Base-by-base conservation (phyloP, 2,113 vertebrate species). In the Ageneiosus marmoratus region DNA sequence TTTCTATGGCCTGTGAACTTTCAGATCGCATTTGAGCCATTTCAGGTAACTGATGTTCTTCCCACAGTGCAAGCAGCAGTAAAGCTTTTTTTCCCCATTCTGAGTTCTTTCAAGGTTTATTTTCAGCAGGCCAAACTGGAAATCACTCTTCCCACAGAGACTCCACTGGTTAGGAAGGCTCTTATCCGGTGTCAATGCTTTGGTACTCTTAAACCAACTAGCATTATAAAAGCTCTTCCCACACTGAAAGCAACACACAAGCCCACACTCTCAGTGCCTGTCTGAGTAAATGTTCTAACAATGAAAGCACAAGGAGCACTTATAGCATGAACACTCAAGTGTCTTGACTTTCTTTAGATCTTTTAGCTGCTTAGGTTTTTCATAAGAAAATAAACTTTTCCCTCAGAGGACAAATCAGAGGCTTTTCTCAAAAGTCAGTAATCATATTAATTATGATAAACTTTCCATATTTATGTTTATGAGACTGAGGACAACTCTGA, bases 91-190 rank as follows among this genome's bases (percentile, higher is more conserved):
- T 41, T 5, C 63, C 69, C 27, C 79, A 80, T 4, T 80, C 46
- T 24, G 32, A n/a, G 48, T 8, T 70, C 79, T 80, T 80, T 69
- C 32, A 53, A 69, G 48, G 29, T 80, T 80, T 77, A 77, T 80
- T 74, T 60, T 74, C 69, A 73, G 41, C 55, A 15, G 29, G 18
- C 41, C 41, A 48, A 37, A 60, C 44, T 74, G 41, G 69, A 60
- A 62, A 16, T 7, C 46, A 8, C 44, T 75, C 44, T 74, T 75
- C 53, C 70, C 69, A 79, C 56, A 46, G 53, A 74, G 51, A 5
- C 13, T 81, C 51, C 12, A 29, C 34, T 58, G 34, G 37, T 60
- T 48, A 58, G 10, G 67, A 58, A 58, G 10, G 67, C 80, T 75
- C 74, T 82, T 62, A 58, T 82, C 69, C 12, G 1, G 27, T 62